A percentile compares a stretch with the other conserved stretches of the same genome.
phyloP scores from a whole-genome alignment of 2,888 invertebrate genomes.

The Perithous albicinctus region DNA sequence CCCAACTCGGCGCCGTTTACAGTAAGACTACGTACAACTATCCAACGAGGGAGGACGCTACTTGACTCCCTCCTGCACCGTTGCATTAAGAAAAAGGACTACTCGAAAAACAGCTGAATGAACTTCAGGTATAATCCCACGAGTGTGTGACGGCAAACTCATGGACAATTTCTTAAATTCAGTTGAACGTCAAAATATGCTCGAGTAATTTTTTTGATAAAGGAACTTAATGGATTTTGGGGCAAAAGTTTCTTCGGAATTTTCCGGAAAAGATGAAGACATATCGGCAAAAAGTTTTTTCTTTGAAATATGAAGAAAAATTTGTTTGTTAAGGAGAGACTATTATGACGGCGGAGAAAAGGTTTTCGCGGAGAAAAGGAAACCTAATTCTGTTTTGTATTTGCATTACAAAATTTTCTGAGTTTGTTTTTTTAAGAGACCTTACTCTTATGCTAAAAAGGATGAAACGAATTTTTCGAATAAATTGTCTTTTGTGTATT shows the following conservation, averaged over 20 bases:
- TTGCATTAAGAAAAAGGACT: slow-evolving; percentile 28
- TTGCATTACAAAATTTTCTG: too few relatives aligned
- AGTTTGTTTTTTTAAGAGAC: too few relatives aligned
- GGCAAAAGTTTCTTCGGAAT: too few relatives aligned
- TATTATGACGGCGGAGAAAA: too few relatives aligned
- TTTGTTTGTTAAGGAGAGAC: too few relatives aligned
- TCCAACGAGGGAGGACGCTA: not conserved
- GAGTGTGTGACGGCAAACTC: not conserved
- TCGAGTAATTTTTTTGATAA: not conserved
- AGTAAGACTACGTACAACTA: not conserved
- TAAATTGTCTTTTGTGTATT: not conserved
- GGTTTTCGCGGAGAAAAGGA: too few relatives aligned
- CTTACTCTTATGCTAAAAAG: not conserved
- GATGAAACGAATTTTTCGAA: not conserved
- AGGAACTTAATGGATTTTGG: not conserved
- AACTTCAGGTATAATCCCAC: not conserved
- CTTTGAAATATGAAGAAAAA: not conserved
- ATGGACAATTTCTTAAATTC: not conserved
- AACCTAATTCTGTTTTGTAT: too few relatives aligned
- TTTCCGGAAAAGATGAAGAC: too few relatives aligned
- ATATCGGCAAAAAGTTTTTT: too few relatives aligned
- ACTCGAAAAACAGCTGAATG: slow-evolving; percentile 7
- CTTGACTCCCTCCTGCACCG: slow-evolving; percentile 13
- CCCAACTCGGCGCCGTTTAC: slow-evolving; percentile 17
- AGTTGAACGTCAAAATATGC: not conserved